Percentiles rank a stretch among this genome's conserved stretches.
Evolutionary conservation across 1,140 invertebrate genomes (phyloP).

Genomic region (Bradysia coprophila): DNA sequence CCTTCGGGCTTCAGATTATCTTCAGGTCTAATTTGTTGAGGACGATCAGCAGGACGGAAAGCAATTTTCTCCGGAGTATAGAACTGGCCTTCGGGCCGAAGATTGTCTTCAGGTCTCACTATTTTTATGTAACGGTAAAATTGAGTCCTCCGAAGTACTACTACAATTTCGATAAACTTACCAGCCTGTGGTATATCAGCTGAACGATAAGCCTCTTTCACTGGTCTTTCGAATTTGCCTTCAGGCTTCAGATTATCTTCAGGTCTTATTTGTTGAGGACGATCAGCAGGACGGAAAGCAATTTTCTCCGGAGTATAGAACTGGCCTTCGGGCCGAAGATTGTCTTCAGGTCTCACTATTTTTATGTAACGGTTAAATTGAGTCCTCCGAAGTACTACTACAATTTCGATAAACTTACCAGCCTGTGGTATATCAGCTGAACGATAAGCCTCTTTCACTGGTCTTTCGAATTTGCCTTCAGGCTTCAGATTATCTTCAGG

Average conservation of each 20-base stretch:
- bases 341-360: conserved; percentile 28
- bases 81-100: conserved; percentile 39
- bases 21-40: conserved; percentile 29
- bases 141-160: too few relatives aligned
- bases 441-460: conserved; percentile 28
- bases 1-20: conserved; percentile 43
- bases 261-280: conserved; percentile 25
- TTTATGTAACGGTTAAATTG: too few relatives aligned
- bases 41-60: conserved; percentile 23
- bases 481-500: conserved; percentile 31
- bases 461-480: conserved; percentile 36
- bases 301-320: conserved; percentile 28
- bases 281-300: conserved; percentile 18
- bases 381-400: too few relatives aligned
- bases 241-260: conserved; percentile 32
- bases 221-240: conserved; percentile 33
- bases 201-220: conserved; percentile 31
- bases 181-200: conserved; percentile 31
- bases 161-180: too few relatives aligned
- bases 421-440: conserved; percentile 33
- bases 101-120: conserved; percentile 36
- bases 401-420: too few relatives aligned
- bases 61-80: conserved; percentile 22
- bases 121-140: too few relatives aligned
- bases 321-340: conserved; percentile 36